Evolutionary conservation across 1,140 invertebrate genomes (phyloP).

Genomic region (Araneus ventricosus): DNA sequence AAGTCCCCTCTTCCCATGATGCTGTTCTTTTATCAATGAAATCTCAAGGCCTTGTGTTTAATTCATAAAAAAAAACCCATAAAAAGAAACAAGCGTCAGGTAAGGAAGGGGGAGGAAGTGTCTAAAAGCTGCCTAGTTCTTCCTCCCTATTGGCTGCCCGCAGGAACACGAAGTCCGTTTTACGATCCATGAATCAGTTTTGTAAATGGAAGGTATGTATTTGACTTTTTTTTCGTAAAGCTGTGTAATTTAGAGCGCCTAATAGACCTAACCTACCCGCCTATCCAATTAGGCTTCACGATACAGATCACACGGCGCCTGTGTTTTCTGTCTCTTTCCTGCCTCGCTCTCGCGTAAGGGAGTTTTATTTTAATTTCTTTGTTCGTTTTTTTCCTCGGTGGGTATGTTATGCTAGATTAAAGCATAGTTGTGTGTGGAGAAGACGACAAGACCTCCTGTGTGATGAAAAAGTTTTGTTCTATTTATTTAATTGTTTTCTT

Average conservation of each 20-base stretch:
- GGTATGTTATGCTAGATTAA: not conserved
- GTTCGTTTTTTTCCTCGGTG: not conserved
- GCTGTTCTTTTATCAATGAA: conserved; percentile 36
- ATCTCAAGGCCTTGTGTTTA: conserved; percentile 1
- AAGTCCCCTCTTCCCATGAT: not conserved
- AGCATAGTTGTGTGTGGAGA: not conserved
- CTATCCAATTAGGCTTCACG: conserved; percentile 66
- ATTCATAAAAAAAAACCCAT: not conserved
- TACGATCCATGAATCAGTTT: conserved; percentile 69
- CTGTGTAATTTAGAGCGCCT: conserved; percentile 65
- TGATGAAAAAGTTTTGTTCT: too few relatives aligned
- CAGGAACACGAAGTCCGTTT: conserved; percentile 24
- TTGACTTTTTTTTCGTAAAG: conserved; percentile 50
- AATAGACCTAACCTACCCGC: conserved; percentile 58
- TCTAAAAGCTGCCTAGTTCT: not conserved
- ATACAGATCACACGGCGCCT: conserved; percentile 64
- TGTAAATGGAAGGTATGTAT: conserved; percentile 68
- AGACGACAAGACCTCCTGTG: too few relatives aligned
- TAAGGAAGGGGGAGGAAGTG: not conserved
- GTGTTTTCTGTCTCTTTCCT: not conserved
- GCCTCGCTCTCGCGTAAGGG: not conserved
- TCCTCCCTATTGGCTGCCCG: not conserved
- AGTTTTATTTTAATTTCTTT: not conserved
- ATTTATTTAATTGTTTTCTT: too few relatives aligned
- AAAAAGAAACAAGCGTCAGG: conserved; percentile 14